These are phyloP conservation scores for Oligia latruncula DNA, from an alignment of 2,888 invertebrate genomes.

Conservation along the genomic window DNA sequence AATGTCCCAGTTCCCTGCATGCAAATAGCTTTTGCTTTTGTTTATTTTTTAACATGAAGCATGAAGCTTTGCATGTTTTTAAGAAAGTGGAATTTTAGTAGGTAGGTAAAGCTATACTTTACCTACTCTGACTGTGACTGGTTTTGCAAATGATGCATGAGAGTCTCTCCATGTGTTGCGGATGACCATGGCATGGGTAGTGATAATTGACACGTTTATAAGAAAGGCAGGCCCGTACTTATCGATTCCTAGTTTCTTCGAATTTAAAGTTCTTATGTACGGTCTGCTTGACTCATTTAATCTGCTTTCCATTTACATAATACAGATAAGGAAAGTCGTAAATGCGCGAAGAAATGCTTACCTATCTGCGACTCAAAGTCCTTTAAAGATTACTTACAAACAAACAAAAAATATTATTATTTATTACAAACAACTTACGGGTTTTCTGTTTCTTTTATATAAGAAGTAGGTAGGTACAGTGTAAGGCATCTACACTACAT, in stretches of 20 bases:
- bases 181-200: no score
- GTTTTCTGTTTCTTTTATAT: conserved; percentile 45
- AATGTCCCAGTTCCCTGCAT: conserved; percentile 34
- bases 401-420: not conserved
- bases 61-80: not conserved
- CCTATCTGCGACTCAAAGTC: conserved; percentile 60
- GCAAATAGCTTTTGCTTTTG: not conserved
- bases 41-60: not conserved
- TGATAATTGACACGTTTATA: not conserved
- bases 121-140: not conserved
- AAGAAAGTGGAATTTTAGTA: not conserved
- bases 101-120: not conserved
- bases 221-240: not conserved
- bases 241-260: conserved; percentile 11
- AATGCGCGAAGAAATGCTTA: conserved; percentile 52
- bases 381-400: conserved; percentile 50
- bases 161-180: not conserved
- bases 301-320: conserved; percentile 30
- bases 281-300: not conserved
- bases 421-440: conserved; percentile 44
- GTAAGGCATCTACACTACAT: conserved; percentile 10
- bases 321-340: conserved; percentile 53
- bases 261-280: not conserved
- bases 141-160: not conserved
- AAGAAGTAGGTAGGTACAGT: conserved; percentile 24